Conservation (phyloP, 2,888 invertebrate genomes). For the Drosophila anomalipes region DNA sequence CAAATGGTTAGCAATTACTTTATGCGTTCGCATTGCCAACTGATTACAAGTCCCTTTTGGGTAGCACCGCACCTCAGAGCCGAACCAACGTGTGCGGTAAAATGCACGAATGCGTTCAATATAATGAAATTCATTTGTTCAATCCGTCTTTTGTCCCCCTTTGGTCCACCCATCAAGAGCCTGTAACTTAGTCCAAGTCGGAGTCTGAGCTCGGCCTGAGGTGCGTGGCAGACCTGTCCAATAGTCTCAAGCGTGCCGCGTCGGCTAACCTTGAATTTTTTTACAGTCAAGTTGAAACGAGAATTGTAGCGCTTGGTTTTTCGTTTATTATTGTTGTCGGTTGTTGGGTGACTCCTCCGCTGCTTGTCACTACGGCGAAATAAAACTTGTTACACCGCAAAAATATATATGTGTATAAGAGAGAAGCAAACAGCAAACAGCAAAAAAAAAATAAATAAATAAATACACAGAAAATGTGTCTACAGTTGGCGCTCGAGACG, state of each 20-base stretch:
- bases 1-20: conserved; percentile 79
- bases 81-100: conserved; percentile 70
- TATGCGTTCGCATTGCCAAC: conserved; percentile 78
- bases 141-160: conserved; percentile 19
- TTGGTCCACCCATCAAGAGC: conserved; percentile 18
- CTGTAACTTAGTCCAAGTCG: conserved; percentile 18
- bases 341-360: conserved; percentile 68
- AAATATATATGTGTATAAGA: conserved; percentile 39
- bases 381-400: conserved; percentile 76
- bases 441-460: not conserved
- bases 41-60: conserved; percentile 75
- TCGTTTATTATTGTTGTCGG: conserved; percentile 35
- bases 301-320: conserved; percentile 56
- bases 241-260: conserved; percentile 66
- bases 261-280: conserved; percentile 72
- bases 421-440: conserved; percentile 18
- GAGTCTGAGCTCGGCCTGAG: conserved; percentile 44
- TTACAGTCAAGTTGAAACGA: conserved; percentile 66
- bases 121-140: conserved; percentile 78
- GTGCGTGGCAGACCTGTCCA: conserved; percentile 65
- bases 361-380: conserved; percentile 52
- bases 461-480: conserved; percentile 29
- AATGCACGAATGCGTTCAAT: conserved; percentile 79
- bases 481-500: conserved; percentile 53
- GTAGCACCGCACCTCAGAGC: conserved; percentile 61